phyloP scores from a whole-genome alignment of 2,113 vertebrate genomes.

The Ptilonorhynchus violaceus region DNA sequence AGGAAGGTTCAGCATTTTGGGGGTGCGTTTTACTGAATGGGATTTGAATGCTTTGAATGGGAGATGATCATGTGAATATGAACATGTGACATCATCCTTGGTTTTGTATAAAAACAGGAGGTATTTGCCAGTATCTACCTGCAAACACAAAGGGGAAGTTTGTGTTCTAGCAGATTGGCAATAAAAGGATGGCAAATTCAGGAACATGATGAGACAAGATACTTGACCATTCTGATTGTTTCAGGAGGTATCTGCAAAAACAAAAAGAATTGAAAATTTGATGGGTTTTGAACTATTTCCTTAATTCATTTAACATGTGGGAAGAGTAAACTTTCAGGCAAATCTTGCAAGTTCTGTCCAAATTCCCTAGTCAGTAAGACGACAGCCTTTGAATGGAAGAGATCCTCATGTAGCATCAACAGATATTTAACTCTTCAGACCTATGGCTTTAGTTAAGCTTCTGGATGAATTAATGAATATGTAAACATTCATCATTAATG shows the following conservation, averaged over 20 bases:
- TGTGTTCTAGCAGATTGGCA: neutral
- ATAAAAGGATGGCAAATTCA: neutral
- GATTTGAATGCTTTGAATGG: neutral
- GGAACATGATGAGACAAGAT: neutral
- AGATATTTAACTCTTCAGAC: neutral
- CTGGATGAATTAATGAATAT: neutral
- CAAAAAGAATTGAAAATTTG: neutral
- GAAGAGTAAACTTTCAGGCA: neutral
- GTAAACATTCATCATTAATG: neutral
- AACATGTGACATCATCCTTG: neutral
- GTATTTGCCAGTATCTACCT: neutral
- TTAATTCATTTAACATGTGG: neutral
- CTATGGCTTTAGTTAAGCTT: neutral
- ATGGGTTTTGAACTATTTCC: neutral
- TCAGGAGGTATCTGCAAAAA: neutral
- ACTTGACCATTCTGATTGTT: neutral
- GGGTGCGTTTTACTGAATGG: neutral
- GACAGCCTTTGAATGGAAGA: neutral
- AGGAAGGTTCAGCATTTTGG: neutral
- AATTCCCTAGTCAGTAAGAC: neutral
- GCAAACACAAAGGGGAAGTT: neutral
- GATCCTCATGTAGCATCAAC: neutral
- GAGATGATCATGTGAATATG: neutral
- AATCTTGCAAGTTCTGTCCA: neutral
- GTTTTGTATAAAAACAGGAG: neutral